phyloP scores from a whole-genome alignment of 1,140 invertebrate genomes.

The Drosophila willistoni region DNA sequence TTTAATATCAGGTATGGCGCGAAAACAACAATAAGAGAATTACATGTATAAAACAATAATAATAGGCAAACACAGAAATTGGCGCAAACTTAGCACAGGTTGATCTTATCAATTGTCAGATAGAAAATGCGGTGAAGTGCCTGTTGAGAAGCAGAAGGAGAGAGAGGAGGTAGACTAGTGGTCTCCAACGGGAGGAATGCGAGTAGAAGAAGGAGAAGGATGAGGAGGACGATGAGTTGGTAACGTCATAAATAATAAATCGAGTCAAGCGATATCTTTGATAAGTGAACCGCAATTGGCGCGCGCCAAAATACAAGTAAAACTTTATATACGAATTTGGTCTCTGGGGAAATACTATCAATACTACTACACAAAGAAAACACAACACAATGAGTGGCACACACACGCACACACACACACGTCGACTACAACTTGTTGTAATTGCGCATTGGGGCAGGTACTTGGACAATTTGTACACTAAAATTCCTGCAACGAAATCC shows the following conservation, averaged over 20 bases:
- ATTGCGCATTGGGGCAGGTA: slow-evolving; percentile 65
- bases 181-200: too few relatives aligned
- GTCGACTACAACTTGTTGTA: slow-evolving; percentile 51
- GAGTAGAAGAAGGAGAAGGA: not conserved
- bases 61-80: not conserved
- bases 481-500: slow-evolving; percentile 52
- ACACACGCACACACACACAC: slow-evolving; percentile 7
- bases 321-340: slow-evolving; percentile 25
- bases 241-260: slow-evolving; percentile 23
- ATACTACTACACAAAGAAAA: slow-evolving; percentile 14
- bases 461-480: slow-evolving; percentile 57
- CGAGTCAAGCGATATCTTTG: slow-evolving; percentile 47
- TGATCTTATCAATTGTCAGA: slow-evolving; percentile 20
- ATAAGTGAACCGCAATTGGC: slow-evolving; percentile 44
- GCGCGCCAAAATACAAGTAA: slow-evolving; percentile 56
- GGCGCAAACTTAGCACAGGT: not conserved
- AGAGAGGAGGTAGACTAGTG: not conserved
- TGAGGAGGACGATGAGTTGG: slow-evolving; percentile 3
- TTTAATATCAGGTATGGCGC: not conserved
- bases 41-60: not conserved
- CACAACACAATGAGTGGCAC: slow-evolving; percentile 6
- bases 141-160: not conserved
- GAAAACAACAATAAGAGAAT: not conserved
- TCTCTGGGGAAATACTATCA: slow-evolving; percentile 24
- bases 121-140: not conserved